phyloP scores from a whole-genome alignment of 2,797 vertebrate genomes.

The Saxicola maurus region DNA sequence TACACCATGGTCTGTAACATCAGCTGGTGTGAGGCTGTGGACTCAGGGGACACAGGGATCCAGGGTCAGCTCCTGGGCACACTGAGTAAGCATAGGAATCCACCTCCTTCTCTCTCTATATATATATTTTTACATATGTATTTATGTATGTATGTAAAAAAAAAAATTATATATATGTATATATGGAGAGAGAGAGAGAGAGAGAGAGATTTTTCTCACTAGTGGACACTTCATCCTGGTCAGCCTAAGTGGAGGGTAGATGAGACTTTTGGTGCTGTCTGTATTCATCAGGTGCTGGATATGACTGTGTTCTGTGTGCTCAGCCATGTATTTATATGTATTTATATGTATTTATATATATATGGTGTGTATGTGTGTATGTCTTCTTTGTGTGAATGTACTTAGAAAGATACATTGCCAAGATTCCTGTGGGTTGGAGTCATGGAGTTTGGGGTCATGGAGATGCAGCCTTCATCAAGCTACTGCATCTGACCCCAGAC shows the following conservation, averaged over 20 bases:
- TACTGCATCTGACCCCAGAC: neutral
- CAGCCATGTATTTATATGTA: accelerated
- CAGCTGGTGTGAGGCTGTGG: neutral
- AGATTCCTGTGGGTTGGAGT: neutral
- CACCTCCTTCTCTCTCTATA: neutral
- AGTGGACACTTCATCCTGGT: neutral
- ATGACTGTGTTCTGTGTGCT: neutral
- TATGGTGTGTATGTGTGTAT: accelerated
- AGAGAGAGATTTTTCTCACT: neutral
- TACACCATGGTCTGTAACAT: neutral
- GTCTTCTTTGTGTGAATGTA: neutral
- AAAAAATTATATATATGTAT: neutral
- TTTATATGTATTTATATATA: neutral
- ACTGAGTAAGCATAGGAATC: neutral
- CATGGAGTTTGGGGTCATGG: neutral
- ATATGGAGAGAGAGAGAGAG: too few relatives aligned
- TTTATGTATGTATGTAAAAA: too few relatives aligned
- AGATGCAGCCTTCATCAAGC: neutral
- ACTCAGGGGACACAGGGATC: too few relatives aligned
- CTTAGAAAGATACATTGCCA: neutral
- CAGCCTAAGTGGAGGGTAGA: neutral
- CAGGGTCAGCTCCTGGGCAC: neutral
- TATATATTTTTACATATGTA: too few relatives aligned
- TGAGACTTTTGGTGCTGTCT: neutral
- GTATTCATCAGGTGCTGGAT: neutral